Evolutionary conservation across 1,140 invertebrate species (phyloP).

Genomic region (Eulimnadia texana): DNA sequence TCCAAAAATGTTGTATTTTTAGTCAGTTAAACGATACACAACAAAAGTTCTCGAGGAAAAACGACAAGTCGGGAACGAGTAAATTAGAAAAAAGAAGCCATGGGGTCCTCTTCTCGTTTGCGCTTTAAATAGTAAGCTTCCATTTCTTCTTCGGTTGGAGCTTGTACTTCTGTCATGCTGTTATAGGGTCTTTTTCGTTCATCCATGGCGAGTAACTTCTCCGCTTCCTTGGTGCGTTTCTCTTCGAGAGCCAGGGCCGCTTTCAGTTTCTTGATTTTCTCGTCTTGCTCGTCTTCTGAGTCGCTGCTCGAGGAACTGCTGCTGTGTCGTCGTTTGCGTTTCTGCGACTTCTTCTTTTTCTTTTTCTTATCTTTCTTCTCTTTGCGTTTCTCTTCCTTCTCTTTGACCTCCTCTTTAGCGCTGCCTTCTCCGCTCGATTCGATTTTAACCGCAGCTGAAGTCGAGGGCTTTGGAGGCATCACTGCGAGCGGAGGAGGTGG

Average conservation of each 20-base stretch:
- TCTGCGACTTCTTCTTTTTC: slow-evolving; percentile 33
- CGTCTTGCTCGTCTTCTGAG: slow-evolving; percentile 33
- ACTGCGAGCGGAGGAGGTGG: neutral
- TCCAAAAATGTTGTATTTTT: too few species aligned
- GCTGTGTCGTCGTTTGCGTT: slow-evolving; percentile 28
- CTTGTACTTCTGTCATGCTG: slow-evolving; percentile 58
- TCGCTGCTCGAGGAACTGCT: slow-evolving; percentile 25
- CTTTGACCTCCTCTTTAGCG: neutral
- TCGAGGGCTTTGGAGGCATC: neutral
- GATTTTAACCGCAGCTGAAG: slow-evolving; percentile 10
- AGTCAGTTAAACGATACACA: too few species aligned
- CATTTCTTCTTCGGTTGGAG: slow-evolving; percentile 78
- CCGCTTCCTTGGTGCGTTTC: slow-evolving; percentile 41
- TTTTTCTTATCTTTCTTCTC: slow-evolving; percentile 35
- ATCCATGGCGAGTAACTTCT: slow-evolving; percentile 52
- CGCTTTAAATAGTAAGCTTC: slow-evolving; percentile 85
- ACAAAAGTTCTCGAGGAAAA: neutral
- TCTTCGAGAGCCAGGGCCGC: slow-evolving; percentile 52
- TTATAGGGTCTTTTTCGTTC: slow-evolving; percentile 86
- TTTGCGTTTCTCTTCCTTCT: slow-evolving; percentile 23
- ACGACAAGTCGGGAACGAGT: neutral
- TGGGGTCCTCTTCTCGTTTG: slow-evolving; percentile 73
- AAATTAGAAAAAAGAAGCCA: slow-evolving; percentile 37
- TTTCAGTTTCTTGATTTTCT: slow-evolving; percentile 35
- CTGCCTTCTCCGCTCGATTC: slow-evolving; percentile 18